These are phyloP conservation scores for Lepisosteus osseus DNA, from an alignment of 2,113 vertebrate genomes.

Conservation along the genomic window DNA sequence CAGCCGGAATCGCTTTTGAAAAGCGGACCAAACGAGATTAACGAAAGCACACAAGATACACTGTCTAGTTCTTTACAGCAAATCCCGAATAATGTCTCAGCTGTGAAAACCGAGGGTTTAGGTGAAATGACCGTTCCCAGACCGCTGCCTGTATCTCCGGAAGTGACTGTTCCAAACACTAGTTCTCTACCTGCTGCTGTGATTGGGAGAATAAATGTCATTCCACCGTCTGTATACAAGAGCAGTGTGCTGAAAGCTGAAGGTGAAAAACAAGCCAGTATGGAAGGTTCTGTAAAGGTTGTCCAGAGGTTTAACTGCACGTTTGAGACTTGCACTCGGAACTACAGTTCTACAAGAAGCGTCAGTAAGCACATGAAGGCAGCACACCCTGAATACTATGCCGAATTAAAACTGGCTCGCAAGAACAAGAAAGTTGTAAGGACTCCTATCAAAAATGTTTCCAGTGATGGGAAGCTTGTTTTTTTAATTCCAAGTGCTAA, in stretches of 20 bases:
- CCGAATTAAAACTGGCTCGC: slow-evolving; percentile 77
- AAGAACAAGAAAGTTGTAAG: slow-evolving; percentile 72
- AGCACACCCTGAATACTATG: slow-evolving; percentile 84
- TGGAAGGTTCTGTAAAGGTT: slow-evolving; percentile 50
- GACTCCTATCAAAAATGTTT: slow-evolving; percentile 36
- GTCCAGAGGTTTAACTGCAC: slow-evolving; percentile 80
- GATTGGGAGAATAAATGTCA: slow-evolving; percentile 26
- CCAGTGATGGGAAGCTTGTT: slow-evolving; percentile 57
- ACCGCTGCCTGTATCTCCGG: slow-evolving; percentile 32
- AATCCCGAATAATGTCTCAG: slow-evolving; percentile 22
- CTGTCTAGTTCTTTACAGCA: slow-evolving; percentile 7
- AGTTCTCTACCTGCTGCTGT: slow-evolving; percentile 27
- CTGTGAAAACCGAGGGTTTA: slow-evolving; percentile 26
- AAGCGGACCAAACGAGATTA: slow-evolving; percentile 8
- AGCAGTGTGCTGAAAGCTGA: slow-evolving; percentile 8
- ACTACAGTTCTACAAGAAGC: slow-evolving; percentile 85
- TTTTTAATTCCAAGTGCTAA: slow-evolving; percentile 52
- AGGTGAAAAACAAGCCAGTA: slow-evolving; percentile 43
- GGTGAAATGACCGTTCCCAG: too few species aligned
- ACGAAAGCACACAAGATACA: too few species aligned
- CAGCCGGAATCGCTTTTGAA: slow-evolving; percentile 30
- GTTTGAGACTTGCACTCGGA: slow-evolving; percentile 78
- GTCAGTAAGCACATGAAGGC: slow-evolving; percentile 94
- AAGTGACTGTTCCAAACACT: slow-evolving; percentile 44
- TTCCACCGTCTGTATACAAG: slow-evolving; percentile 28